These are phyloP conservation scores for Criorhina ranunculi DNA, from an alignment of 2,888 invertebrate genomes.

Conservation along the genomic window DNA sequence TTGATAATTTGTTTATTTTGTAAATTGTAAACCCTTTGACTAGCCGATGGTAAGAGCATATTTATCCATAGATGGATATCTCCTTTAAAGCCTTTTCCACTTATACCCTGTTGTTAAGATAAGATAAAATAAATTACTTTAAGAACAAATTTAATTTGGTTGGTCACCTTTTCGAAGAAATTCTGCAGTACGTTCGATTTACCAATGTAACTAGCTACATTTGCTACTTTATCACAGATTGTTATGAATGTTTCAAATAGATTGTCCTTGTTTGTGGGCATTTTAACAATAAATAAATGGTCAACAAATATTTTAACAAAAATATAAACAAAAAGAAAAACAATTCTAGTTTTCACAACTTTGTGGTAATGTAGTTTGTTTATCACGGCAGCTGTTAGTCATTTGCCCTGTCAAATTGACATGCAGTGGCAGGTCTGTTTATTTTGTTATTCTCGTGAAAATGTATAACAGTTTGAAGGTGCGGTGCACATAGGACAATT, in stretches of 20 bases:
- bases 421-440: too few species aligned
- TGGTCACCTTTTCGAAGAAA: constrained; percentile 87
- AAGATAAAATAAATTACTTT: constrained; percentile 29
- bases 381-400: constrained; percentile 1
- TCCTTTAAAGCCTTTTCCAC: constrained; percentile 89
- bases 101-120: constrained; percentile 85
- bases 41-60: constrained; percentile 92
- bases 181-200: constrained; percentile 91
- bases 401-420: too few species aligned
- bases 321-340: background rate
- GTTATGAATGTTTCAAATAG: constrained; percentile 91
- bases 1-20: constrained; percentile 96
- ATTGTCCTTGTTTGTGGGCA: constrained; percentile 86
- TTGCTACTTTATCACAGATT: constrained; percentile 91
- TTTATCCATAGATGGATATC: constrained; percentile 92
- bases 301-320: constrained; percentile 31
- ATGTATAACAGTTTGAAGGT: too few species aligned
- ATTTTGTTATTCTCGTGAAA: too few species aligned
- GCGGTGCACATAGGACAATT: too few species aligned
- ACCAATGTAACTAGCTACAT: constrained; percentile 91
- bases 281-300: constrained; percentile 24
- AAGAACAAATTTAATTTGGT: constrained; percentile 72
- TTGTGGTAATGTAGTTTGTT: background rate
- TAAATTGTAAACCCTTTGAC: constrained; percentile 95
- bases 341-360: constrained; percentile 27